phyloP scores from a whole-genome alignment of 1,140 invertebrate species.

The Drosophila pruinosa region DNA sequence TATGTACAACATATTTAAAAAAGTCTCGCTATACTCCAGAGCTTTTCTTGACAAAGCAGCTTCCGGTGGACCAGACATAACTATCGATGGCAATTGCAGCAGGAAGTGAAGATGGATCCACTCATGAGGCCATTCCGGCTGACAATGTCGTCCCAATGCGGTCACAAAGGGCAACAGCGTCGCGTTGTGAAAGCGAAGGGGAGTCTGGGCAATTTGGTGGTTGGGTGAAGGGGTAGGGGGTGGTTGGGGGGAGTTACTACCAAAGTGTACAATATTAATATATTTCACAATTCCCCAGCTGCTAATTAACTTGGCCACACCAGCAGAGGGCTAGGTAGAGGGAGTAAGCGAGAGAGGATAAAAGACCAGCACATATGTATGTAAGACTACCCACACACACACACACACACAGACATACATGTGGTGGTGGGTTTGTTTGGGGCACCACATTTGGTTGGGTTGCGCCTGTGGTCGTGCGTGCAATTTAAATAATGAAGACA shows the following conservation, averaged over 20 bases:
- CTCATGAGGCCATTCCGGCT: conserved; percentile 9
- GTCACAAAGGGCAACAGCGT: conserved; percentile 54
- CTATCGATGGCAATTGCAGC: conserved; percentile 16
- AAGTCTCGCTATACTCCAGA: no score
- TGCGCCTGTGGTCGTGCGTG: conserved; percentile 68
- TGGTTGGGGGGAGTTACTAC: conserved; percentile 30
- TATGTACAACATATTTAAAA: no score
- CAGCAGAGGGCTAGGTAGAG: conserved; percentile 22
- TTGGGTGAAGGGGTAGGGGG: neutral
- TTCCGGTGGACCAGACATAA: neutral
- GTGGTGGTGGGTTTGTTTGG: conserved; percentile 23
- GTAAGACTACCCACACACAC: conserved; percentile 13
- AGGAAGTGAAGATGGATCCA: conserved; percentile 14
- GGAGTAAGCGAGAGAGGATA: conserved; percentile 20
- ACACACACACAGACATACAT: neutral
- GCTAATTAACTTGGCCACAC: conserved; percentile 71
- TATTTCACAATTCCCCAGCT: conserved; percentile 80
- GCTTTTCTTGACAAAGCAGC: neutral
- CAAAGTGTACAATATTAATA: conserved; percentile 80
- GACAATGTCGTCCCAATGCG: conserved; percentile 34
- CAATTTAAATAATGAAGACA: conserved; percentile 81
- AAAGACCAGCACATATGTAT: conserved; percentile 52
- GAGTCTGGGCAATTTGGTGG: neutral
- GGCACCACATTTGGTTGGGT: conserved; percentile 38
- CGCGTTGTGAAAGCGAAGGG: neutral